Evolutionary conservation across 2,797 vertebrate genomes (phyloP).

Genomic region (Okamejei kenojei): DNA sequence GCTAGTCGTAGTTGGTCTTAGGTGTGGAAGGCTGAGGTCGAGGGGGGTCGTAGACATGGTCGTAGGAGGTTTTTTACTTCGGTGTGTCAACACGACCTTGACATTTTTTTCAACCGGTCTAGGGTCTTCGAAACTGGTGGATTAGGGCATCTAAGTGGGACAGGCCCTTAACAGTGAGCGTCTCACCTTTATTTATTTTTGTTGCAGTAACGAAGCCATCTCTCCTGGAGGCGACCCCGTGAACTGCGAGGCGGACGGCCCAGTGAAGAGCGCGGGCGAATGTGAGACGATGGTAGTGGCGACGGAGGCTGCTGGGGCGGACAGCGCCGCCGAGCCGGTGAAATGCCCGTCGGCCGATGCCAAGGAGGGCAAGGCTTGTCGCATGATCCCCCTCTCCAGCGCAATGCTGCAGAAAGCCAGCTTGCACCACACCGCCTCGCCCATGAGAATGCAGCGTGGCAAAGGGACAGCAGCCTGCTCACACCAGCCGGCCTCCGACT

Average conservation of each 20-base stretch:
- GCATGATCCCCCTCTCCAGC: slow-evolving; percentile 36
- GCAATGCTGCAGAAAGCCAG: slow-evolving; percentile 71
- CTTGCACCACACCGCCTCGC: slow-evolving; percentile 82
- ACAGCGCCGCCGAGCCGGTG: slow-evolving; percentile 45
- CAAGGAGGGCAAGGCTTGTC: background rate
- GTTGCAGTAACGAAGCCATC: slow-evolving; percentile 33
- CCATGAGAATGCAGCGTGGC: slow-evolving; percentile 81
- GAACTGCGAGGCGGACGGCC: slow-evolving; percentile 24
- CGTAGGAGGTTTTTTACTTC: too few species aligned
- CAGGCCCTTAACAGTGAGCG: background rate
- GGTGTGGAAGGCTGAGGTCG: too few species aligned
- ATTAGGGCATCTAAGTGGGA: too few species aligned
- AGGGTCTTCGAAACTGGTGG: too few species aligned
- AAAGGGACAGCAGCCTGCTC: slow-evolving; percentile 75
- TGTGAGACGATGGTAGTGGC: background rate
- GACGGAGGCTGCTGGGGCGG: slow-evolving; percentile 49
- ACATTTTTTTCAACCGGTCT: too few species aligned
- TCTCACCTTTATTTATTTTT: background rate
- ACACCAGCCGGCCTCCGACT: slow-evolving; percentile 80
- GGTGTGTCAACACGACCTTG: too few species aligned
- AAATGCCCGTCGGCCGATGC: slow-evolving; percentile 49
- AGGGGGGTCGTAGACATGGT: too few species aligned
- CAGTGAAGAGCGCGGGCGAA: background rate
- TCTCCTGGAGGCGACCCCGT: slow-evolving; percentile 26
- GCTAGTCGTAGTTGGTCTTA: too few species aligned